Percentiles rank a stretch among this genome's conserved stretches.
phyloP scores from a whole-genome alignment of 2,888 invertebrate genomes.

The Vesta saturnalis region DNA sequence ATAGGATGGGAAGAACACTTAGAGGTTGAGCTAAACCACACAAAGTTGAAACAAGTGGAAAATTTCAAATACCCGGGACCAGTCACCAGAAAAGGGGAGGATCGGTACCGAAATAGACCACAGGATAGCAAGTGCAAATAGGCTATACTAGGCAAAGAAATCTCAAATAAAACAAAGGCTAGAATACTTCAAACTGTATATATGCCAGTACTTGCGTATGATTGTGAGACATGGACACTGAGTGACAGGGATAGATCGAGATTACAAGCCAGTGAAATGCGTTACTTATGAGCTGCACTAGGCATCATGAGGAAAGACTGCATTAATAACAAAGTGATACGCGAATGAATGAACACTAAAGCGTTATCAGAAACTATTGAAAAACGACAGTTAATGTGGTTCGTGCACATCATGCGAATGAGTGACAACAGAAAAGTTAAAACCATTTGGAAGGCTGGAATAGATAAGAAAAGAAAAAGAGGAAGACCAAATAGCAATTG shows the following conservation, averaged over 20 bases:
- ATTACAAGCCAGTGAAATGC: neutral
- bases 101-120: no score
- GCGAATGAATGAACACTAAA: neutral
- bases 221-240: neutral
- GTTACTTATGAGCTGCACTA: neutral
- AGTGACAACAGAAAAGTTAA: no score
- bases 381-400: neutral
- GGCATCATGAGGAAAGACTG: neutral
- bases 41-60: no score
- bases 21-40: no score
- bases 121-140: neutral
- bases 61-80: neutral
- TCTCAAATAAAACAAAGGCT: neutral
- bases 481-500: no score
- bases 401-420: neutral
- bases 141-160: neutral
- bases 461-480: no score
- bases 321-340: neutral
- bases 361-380: neutral
- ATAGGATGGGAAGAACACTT: no score
- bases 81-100: neutral
- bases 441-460: no score
- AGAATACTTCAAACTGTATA: neutral
- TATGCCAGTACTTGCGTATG: neutral
- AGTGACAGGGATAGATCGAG: neutral